phyloP scores from a whole-genome alignment of 2,113 vertebrate genomes.

The Apaloderma vittatum region DNA sequence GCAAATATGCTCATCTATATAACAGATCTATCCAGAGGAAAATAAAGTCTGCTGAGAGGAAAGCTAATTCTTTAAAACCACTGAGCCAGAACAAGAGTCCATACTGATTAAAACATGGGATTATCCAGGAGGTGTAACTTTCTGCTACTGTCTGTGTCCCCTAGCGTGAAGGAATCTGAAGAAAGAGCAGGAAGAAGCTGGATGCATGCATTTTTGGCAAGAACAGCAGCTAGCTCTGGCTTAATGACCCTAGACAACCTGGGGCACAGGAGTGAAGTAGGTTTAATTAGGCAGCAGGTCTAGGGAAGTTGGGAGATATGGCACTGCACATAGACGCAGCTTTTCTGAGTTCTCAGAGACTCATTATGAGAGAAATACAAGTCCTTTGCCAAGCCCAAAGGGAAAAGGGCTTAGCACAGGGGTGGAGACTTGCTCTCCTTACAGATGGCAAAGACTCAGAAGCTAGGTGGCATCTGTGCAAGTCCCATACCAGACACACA shows the following conservation, averaged over 20 bases:
- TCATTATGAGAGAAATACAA: neutral
- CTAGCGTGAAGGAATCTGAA: constrained; percentile 14
- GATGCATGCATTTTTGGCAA: constrained; percentile 35
- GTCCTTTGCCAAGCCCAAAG: constrained; percentile 27
- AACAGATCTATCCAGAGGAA: neutral
- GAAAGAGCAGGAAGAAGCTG: neutral
- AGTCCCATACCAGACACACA: neutral
- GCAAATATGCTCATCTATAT: neutral
- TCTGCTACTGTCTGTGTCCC: constrained; percentile 10
- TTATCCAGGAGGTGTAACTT: constrained; percentile 37
- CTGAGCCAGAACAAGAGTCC: neutral
- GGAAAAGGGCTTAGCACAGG: constrained; percentile 1
- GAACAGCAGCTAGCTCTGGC: neutral
- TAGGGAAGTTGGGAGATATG: neutral
- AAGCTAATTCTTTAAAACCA: neutral
- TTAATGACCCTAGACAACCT: constrained; percentile 56
- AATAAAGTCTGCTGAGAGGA: neutral
- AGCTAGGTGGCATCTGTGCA: neutral
- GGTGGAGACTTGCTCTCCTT: constrained; percentile 14
- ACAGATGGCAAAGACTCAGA: neutral
- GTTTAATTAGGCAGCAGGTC: constrained; percentile 45
- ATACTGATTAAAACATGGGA: constrained; percentile 3
- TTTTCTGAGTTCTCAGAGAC: constrained; percentile 6
- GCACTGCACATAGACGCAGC: neutral
- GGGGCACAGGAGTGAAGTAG: constrained; percentile 46